phyloP scores from a whole-genome alignment of 2,797 vertebrate species.

The Carapus acus region DNA sequence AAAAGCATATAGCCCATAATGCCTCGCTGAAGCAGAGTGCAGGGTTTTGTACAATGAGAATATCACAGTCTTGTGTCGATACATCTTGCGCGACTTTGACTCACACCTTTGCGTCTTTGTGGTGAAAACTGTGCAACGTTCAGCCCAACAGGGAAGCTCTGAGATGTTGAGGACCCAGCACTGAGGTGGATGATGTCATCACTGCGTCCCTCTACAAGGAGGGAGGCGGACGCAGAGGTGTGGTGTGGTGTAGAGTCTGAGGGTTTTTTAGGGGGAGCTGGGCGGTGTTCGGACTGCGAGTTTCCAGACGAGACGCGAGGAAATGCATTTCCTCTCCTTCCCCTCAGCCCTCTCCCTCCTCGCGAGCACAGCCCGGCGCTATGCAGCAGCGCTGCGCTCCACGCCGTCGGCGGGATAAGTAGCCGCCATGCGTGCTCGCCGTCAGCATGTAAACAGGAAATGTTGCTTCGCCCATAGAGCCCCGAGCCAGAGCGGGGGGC shows the following conservation, averaged over 20 bases:
- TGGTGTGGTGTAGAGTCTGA: background rate
- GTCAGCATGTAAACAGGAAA: slow-evolving; percentile 73
- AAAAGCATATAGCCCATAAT: too few relatives aligned
- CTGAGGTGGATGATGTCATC: too few relatives aligned
- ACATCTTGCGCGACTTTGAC: background rate
- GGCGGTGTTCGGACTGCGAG: background rate
- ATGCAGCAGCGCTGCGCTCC: slow-evolving; percentile 26
- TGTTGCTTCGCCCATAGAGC: slow-evolving; percentile 58
- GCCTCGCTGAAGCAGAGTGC: background rate
- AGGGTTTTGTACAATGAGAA: background rate
- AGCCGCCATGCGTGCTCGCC: slow-evolving; percentile 46
- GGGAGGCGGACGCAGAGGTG: too few relatives aligned
- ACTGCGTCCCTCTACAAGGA: too few relatives aligned
- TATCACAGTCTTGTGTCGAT: background rate
- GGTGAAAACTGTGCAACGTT: too few relatives aligned
- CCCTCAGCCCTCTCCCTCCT: too few relatives aligned
- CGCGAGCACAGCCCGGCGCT: too few relatives aligned
- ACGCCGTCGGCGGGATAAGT: slow-evolving; percentile 49
- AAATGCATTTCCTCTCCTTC: slow-evolving; percentile 26
- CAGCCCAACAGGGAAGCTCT: background rate
- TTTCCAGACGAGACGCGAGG: background rate
- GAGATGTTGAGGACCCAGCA: background rate
- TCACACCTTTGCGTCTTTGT: background rate
- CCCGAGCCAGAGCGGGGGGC: slow-evolving; percentile 47
- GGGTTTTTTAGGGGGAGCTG: too few relatives aligned